Base-by-base conservation (phyloP, 1,140 invertebrate genomes). In the Drosophila lini region DNA sequence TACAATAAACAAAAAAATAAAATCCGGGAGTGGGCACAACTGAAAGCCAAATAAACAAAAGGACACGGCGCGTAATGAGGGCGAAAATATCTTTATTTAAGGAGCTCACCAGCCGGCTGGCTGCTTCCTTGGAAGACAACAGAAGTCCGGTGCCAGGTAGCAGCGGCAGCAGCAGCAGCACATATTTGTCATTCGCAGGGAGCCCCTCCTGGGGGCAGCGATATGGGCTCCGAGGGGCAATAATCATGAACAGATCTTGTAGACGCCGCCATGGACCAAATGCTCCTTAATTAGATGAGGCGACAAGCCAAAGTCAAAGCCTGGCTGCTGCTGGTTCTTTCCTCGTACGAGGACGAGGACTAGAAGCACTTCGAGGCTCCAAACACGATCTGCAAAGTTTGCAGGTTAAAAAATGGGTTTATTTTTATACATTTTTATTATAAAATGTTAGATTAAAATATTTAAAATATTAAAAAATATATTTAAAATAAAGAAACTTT, bases 41-140 rank as follows among this genome's bases (percentile, higher is more conserved):
- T 38, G 32, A 45, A 28, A 58, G 36, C 48, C 81, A 76, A 89
- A 78, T 71, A 78, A 88, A 89, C 83, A 86, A 88, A 88, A 89
- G 83, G 84, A 88, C 80, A 83, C 84, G 73, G 57, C 75, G 80
- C 84, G 84, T 88, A 88, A 88, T 88, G 84, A 88, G 84, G 84
- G 80, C 84, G 84, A 88, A 88, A 88, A 88, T 88, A 88, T 89
- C 84, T 88, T 88, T 90, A 90, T 88, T 88, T 84, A 90, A 81
- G 83, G 62, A 83, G 77, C 59, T 65, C 77, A 5, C 25, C 52
- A 58, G 57, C 48, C 45, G 19, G 19, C 70, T 32, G 47, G 44
- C 62, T 76, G 73, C 76, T 88, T 88, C 83, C 84, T 74, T 45
- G 75, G 83, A 88, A 88, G 73, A 65, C 67, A 62, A 57, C 48